Evolutionary conservation across 2,113 vertebrate species (phyloP).

Genomic region (Acrocephalus kingi): DNA sequence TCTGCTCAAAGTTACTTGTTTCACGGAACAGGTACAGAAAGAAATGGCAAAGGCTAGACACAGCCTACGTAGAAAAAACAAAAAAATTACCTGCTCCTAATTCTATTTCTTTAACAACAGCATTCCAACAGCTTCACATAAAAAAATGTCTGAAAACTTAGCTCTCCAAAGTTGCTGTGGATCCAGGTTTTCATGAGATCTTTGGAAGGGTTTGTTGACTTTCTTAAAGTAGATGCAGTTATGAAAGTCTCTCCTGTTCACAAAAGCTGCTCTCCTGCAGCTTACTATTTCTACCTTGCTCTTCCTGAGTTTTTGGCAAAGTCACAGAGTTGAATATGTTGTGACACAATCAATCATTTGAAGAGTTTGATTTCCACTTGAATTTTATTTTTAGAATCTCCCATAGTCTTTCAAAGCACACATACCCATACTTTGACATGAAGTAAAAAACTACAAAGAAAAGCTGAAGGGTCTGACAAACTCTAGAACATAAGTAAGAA

Average conservation of each 20-base stretch:
- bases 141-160: background rate
- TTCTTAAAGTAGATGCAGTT: background rate
- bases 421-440: background rate
- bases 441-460: background rate
- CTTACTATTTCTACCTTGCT: background rate
- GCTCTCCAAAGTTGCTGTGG: background rate
- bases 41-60: background rate
- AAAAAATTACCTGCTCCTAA: background rate
- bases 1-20: background rate
- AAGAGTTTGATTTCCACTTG: background rate
- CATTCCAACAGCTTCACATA: background rate
- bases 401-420: background rate
- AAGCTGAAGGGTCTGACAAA: background rate
- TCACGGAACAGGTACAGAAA: background rate
- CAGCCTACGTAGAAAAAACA: background rate
- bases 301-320: background rate
- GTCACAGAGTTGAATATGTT: background rate
- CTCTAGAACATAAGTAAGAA: background rate
- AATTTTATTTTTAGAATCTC: slow-evolving; percentile 4
- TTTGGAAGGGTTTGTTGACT: background rate
- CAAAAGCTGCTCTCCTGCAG: background rate
- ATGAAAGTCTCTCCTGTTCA: background rate
- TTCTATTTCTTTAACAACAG: background rate
- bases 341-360: background rate
- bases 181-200: background rate